A percentile compares a stretch with the other conserved stretches of the same genome.
Evolutionary conservation across 1,140 invertebrate species (phyloP).

Genomic region (Oryctes rhinoceros): DNA sequence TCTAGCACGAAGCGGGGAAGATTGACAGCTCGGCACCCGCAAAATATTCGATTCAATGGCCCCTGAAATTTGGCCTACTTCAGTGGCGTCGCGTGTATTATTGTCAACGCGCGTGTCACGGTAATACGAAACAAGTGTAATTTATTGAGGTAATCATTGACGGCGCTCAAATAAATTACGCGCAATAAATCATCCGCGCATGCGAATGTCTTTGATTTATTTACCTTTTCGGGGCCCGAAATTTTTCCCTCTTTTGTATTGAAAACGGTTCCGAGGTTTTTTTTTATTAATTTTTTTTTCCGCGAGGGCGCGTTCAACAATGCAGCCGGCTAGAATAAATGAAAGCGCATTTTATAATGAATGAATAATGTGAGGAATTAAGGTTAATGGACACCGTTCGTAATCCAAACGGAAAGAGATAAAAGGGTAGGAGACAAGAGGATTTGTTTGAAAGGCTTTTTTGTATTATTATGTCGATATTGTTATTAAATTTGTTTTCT

Average conservation of each 20-base stretch:
- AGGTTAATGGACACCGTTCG: too few relatives aligned
- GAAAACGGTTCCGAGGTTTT: too few relatives aligned
- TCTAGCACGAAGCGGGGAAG: background rate
- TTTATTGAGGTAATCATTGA: slow-evolving; percentile 32
- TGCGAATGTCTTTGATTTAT: slow-evolving; percentile 35
- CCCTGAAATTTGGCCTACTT: slow-evolving; percentile 31
- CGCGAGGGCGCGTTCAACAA: too few relatives aligned
- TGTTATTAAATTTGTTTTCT: too few relatives aligned
- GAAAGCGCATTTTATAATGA: too few relatives aligned
- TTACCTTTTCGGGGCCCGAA: background rate
- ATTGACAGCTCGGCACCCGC: slow-evolving; percentile 12
- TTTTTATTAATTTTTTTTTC: too few relatives aligned
- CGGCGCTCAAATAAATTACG: slow-evolving; percentile 32
- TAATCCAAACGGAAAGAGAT: too few relatives aligned
- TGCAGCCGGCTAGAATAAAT: too few relatives aligned
- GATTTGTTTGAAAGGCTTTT: too few relatives aligned
- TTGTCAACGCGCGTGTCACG: slow-evolving; percentile 34
- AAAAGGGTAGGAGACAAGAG: too few relatives aligned
- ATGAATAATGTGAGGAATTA: too few relatives aligned
- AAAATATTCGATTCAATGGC: slow-evolving; percentile 18
- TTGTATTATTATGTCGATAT: too few relatives aligned
- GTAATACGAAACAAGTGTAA: slow-evolving; percentile 36
- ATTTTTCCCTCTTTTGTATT: background rate
- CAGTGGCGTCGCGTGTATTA: slow-evolving; percentile 6
- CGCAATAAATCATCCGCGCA: slow-evolving; percentile 12